These are phyloP conservation scores for Pocota personata DNA, from an alignment of 2,888 invertebrate species.

Conservation along the genomic window DNA sequence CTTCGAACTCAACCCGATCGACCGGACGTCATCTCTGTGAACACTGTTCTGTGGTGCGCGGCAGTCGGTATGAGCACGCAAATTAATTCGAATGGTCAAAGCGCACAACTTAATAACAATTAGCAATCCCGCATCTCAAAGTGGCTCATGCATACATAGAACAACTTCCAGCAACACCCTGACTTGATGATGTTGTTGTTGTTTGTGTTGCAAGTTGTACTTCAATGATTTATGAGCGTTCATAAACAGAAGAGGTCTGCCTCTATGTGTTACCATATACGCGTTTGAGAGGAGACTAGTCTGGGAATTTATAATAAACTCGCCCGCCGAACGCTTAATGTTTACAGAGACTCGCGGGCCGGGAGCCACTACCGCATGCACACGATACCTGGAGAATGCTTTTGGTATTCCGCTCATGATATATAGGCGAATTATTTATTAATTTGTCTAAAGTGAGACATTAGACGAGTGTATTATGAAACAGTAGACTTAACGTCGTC, in stretches of 20 bases:
- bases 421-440: constrained; percentile 70
- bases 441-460: constrained; percentile 71
- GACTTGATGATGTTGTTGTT: not conserved
- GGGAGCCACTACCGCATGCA: constrained; percentile 1
- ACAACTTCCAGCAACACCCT: constrained; percentile 40
- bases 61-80: constrained; percentile 17
- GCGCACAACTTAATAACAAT: constrained; percentile 73
- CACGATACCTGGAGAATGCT: constrained; percentile 14
- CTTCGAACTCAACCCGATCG: constrained; percentile 45
- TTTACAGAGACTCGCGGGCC: constrained; percentile 30
- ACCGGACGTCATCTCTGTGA: constrained; percentile 40
- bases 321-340: constrained; percentile 21
- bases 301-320: constrained; percentile 67
- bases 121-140: constrained; percentile 54
- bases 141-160: not conserved
- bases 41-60: not conserved
- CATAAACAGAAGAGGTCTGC: constrained; percentile 60
- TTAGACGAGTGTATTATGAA: constrained; percentile 60
- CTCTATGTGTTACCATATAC: constrained; percentile 22
- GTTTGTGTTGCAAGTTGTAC: constrained; percentile 39
- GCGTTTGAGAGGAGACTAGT: constrained; percentile 45
- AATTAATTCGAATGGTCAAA: constrained; percentile 73
- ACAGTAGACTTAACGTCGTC: constrained; percentile 67
- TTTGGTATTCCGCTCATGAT: constrained; percentile 58
- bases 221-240: constrained; percentile 63